Evolutionary conservation across 2,797 vertebrate genomes (phyloP).

Genomic region (Urocyon cinereoargenteus): DNA sequence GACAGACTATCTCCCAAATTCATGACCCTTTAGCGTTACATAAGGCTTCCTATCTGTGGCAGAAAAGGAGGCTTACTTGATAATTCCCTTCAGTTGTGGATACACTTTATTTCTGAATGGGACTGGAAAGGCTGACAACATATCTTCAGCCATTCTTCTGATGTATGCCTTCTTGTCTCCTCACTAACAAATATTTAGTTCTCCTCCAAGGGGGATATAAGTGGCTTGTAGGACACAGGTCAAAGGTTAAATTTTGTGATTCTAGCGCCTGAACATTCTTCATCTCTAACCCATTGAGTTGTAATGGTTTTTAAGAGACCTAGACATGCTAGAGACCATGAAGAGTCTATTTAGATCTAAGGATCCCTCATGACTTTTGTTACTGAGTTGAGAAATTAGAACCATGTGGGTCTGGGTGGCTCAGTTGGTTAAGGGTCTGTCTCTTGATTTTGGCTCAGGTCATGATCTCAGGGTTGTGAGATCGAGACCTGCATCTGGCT

Average conservation of each 20-base stretch:
- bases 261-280: neutral
- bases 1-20: neutral
- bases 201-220: neutral
- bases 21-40: neutral
- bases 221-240: neutral
- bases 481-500: neutral
- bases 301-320: neutral
- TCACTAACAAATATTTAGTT: neutral
- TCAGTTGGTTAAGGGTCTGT: rapidly evolving
- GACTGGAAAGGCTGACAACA: neutral
- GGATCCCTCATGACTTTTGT: neutral
- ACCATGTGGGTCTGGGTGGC: neutral
- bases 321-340: neutral
- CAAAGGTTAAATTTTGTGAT: neutral
- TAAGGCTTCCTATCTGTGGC: neutral
- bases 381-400: constrained; percentile 2
- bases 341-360: neutral
- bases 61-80: neutral
- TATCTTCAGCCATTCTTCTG: neutral
- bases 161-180: neutral
- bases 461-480: neutral
- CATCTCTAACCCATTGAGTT: neutral
- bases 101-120: neutral
- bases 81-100: neutral
- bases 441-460: neutral